phyloP scores from a whole-genome alignment of 2,113 vertebrate species.

The Cebus imitator region DNA sequence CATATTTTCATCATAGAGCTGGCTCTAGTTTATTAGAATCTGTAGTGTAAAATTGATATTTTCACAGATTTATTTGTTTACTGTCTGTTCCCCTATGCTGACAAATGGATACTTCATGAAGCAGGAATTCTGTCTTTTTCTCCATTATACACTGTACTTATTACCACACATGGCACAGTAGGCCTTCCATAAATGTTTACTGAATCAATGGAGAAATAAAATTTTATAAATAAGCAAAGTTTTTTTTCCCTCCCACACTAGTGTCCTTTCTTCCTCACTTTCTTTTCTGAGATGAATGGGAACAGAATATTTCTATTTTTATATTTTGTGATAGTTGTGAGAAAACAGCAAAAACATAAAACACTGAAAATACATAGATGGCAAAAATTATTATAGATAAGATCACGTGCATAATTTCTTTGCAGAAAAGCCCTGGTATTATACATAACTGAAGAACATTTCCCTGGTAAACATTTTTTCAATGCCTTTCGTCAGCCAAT shows the following conservation, averaged over 20 bases:
- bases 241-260: rapidly evolving
- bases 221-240: neutral
- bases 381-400: neutral
- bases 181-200: neutral
- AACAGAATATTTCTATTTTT: neutral
- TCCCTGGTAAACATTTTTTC: neutral
- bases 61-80: neutral
- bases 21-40: neutral
- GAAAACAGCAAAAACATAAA: neutral
- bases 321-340: neutral
- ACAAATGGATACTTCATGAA: neutral
- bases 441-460: neutral
- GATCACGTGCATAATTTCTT: neutral
- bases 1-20: neutral
- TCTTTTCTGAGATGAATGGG: neutral
- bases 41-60: neutral
- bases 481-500: neutral
- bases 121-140: neutral
- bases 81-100: neutral
- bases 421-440: neutral
- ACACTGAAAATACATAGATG: neutral
- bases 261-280: neutral
- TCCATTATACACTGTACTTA: neutral
- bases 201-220: neutral
- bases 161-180: neutral